Evolutionary conservation across 1,140 invertebrate species (phyloP), one percentile per base, ranked within the genome.

Genomic region (Phenacoccus solenopsis): DNA sequence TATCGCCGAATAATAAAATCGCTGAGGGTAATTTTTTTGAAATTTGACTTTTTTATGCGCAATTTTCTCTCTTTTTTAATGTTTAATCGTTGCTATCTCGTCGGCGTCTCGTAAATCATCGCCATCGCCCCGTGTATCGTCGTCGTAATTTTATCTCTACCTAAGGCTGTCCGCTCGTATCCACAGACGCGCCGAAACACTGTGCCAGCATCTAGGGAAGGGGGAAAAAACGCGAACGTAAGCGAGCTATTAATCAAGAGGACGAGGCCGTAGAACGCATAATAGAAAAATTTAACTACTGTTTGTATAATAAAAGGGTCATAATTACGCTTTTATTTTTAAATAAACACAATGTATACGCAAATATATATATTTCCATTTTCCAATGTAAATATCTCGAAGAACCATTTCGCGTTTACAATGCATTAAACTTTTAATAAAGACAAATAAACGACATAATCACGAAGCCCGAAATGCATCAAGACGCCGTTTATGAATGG

Each of bases 21-120:
- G 59, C 59, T 27, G 59, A 64, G 59, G 59, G 59, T 64, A 64
- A 64, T 64, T 64, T 64, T 64, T 64, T 64, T 27, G 59, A 64
- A 64, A 27, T 64, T 64, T 64, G 59, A 64, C 59, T 64, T 64
- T 64, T 64, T 64, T 64, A 64, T 64, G 59, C 59, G 59, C 59
- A 25, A 25, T 64, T 64, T 64, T 64, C 59, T 64, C 25, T 64
- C 59, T 64, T 24, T 64, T 64, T 64, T 27, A 64, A 27, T 27
- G 21, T 64, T 64, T 64, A 64, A 64, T 64, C 59, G 59, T 64
- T 49, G 38, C 38, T 49, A 49, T 49, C 38, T 49, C 38, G 38
- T n/a, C 16, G 38, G 38, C 38, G 38, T 49, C 38, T 49, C 38
- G 38, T 49, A 49, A 49, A 49, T 49, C 38, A 49, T n/a, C 38